phyloP scores from a whole-genome alignment of 64 coral and sea anemone genomes.

The Dendronephthya gigantea region DNA sequence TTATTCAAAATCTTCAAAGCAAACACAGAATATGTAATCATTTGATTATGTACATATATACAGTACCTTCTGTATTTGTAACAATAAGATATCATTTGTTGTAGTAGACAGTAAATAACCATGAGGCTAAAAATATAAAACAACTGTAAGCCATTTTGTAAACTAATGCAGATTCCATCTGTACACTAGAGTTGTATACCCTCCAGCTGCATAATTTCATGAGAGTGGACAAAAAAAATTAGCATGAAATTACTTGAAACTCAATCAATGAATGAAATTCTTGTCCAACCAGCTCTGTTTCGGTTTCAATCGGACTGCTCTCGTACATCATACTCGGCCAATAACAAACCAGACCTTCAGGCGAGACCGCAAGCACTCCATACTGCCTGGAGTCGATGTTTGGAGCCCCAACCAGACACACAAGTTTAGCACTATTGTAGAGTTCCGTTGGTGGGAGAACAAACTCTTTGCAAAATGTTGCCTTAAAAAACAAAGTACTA shows the following conservation, averaged over 20 bases:
- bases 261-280: slow-evolving; percentile 69
- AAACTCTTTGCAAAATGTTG: slow-evolving; percentile 68
- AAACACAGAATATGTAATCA: no score
- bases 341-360: slow-evolving; percentile 80
- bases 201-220: not conserved
- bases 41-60: no score
- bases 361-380: slow-evolving; percentile 58
- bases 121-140: slow-evolving; percentile 43
- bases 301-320: slow-evolving; percentile 50
- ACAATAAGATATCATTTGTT: slow-evolving; percentile 73
- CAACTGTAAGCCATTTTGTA: no score
- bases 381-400: slow-evolving; percentile 31
- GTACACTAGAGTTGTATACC: no score
- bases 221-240: no score
- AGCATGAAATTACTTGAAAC: slow-evolving; percentile 50
- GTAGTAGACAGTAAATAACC: slow-evolving; percentile 76
- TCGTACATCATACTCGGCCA: slow-evolving; percentile 88
- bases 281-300: slow-evolving; percentile 63
- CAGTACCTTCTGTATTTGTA: slow-evolving; percentile 66
- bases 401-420: slow-evolving; percentile 39
- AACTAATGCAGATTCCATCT: no score
- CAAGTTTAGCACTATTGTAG: slow-evolving; percentile 59
- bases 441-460: slow-evolving; percentile 70
- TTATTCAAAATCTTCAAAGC: no score
- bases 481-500: slow-evolving; percentile 29